Base-by-base conservation (phyloP, 2,113 vertebrate species). In the Pao palembangensis region DNA sequence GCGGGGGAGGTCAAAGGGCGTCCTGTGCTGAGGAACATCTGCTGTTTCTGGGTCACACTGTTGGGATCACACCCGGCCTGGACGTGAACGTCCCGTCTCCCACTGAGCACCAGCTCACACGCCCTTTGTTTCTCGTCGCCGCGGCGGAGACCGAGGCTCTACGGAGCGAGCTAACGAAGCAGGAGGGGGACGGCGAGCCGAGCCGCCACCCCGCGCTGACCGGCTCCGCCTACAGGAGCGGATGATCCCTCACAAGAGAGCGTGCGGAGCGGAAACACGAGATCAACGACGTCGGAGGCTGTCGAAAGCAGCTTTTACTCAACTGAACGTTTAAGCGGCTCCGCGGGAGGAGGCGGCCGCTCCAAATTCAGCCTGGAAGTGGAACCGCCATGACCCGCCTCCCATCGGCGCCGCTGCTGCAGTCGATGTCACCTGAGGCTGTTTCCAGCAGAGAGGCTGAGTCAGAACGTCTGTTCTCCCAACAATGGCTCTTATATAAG, bases 111-210 rank as follows among this genome's bases (percentile, higher is more conserved):
- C n/a, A n/a, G n/a, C n/a, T n/a, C n/a, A n/a, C n/a, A n/a, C n/a
- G n/a, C n/a, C n/a, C n/a, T n/a, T n/a, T n/a, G n/a, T n/a, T n/a
- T n/a, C n/a, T n/a, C n/a, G n/a, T n/a, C n/a, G n/a, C n/a, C n/a
- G n/a, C n/a, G n/a, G n/a, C n/a, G n/a, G n/a, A n/a, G n/a, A n/a
- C n/a, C n/a, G n/a, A n/a, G n/a, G 21, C 21, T 23, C 21, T 23
- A 23, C 3, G 21, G 2, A 23, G 28, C 28, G 8, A 31, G 2
- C 28, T 6, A 6, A 31, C 5, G 53, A 46, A 53, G 63, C 34
- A 68, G 64, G 54, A 58, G 54, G 51, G 55, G 28, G 21, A 55
- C 8, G 15, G 53, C n/a, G n/a, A n/a, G n/a, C n/a, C 18, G 43
- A 25, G 46, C 43, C 13, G 1, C 17, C 42, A 71, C 67, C 55